Conservation (phyloP, 2,797 vertebrate genomes). For the Decapterus maruadsi region DNA sequence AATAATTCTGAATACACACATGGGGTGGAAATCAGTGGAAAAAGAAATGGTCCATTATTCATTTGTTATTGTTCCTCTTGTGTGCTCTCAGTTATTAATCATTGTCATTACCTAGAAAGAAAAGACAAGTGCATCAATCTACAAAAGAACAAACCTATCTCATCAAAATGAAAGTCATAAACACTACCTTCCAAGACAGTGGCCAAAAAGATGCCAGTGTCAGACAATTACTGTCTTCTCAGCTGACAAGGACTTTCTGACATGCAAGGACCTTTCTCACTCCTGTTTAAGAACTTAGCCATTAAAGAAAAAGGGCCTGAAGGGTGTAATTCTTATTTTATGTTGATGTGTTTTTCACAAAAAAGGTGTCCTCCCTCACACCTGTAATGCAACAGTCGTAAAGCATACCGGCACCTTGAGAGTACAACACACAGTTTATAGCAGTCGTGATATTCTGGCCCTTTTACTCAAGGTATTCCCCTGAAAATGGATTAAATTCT, state of each 20-base stretch:
- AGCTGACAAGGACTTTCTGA: slow-evolving; percentile 49
- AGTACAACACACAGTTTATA: not conserved
- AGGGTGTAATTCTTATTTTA: slow-evolving; percentile 11
- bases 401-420: not conserved
- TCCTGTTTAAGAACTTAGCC: slow-evolving; percentile 8
- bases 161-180: slow-evolving; percentile 64
- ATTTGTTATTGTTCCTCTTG: slow-evolving; percentile 63
- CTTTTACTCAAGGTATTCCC: not conserved
- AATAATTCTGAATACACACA: slow-evolving; percentile 63
- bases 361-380: not conserved
- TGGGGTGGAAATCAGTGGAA: slow-evolving; percentile 56
- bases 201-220: slow-evolving; percentile 39
- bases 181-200: slow-evolving; percentile 45
- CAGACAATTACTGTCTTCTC: slow-evolving; percentile 48
- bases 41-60: slow-evolving; percentile 65
- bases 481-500: not conserved
- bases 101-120: slow-evolving; percentile 60
- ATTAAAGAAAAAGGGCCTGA: slow-evolving; percentile 30
- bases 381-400: not conserved
- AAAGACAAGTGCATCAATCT: slow-evolving; percentile 48
- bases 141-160: slow-evolving; percentile 52
- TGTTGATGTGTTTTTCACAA: slow-evolving; percentile 4
- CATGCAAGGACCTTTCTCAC: slow-evolving; percentile 28
- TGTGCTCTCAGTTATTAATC: slow-evolving; percentile 70
- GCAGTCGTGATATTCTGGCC: not conserved